Conservation (phyloP, 2,797 vertebrate genomes). For the Ctenochaetus hawaiiensis region DNA sequence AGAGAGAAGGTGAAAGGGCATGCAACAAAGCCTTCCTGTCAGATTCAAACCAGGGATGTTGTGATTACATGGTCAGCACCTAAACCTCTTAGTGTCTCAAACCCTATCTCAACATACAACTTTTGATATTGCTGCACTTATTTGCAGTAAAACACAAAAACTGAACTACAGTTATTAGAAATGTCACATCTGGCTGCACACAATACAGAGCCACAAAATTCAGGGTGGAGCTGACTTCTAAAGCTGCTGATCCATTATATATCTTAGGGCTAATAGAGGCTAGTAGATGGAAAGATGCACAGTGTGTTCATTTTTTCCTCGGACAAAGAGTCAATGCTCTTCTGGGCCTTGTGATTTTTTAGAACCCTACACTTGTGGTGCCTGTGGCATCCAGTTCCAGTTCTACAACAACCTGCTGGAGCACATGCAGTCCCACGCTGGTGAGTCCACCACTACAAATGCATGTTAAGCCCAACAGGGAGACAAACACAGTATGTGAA, state of each 20-base stretch:
- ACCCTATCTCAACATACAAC: background rate
- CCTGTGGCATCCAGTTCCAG: slow-evolving; percentile 99
- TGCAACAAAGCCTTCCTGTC: background rate
- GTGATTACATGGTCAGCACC: slow-evolving; percentile 4
- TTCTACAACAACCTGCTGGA: slow-evolving; percentile 99
- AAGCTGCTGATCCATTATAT: slow-evolving; percentile 28
- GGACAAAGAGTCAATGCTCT: slow-evolving; percentile 72
- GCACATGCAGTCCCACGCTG: slow-evolving; percentile 99
- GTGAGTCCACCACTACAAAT: slow-evolving; percentile 86
- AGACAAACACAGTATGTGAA: slow-evolving; percentile 43
- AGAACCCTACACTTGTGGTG: slow-evolving; percentile 99
- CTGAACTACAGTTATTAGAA: slow-evolving; percentile 12
- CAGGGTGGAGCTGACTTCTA: background rate
- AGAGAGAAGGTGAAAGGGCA: background rate
- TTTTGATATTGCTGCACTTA: background rate
- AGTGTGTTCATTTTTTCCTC: slow-evolving; percentile 60
- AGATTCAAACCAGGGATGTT: slow-evolving; percentile 8
- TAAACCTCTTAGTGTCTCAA: background rate
- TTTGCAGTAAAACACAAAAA: slow-evolving; percentile 15
- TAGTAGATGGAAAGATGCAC: slow-evolving; percentile 42
- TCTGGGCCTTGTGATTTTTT: slow-evolving; percentile 87
- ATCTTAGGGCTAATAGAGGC: slow-evolving; percentile 24
- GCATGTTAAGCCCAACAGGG: slow-evolving; percentile 61
- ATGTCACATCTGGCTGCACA: slow-evolving; percentile 11
- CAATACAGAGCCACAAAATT: slow-evolving; percentile 1